These are phyloP conservation scores for Malurus elegans DNA, from an alignment of 2,113 vertebrate genomes.

Conservation along the genomic window DNA sequence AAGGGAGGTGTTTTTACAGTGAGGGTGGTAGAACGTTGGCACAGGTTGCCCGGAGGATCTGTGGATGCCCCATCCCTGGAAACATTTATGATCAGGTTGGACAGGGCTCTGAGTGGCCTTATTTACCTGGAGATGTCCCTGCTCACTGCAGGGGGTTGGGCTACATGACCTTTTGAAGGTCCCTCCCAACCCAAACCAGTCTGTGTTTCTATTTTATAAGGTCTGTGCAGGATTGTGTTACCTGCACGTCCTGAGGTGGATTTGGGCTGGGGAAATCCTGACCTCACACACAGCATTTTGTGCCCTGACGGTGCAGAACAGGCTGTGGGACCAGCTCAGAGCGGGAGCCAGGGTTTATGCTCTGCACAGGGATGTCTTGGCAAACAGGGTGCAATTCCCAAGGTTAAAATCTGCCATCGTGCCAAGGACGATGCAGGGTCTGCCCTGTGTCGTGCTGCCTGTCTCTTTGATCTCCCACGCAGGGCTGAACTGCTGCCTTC, in stretches of 20 bases:
- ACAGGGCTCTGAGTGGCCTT: neutral
- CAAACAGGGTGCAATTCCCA: neutral
- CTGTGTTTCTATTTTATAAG: neutral
- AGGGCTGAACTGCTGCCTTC: neutral
- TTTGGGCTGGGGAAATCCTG: neutral
- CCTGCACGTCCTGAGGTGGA: accelerated
- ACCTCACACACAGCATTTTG: neutral
- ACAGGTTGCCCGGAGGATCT: neutral
- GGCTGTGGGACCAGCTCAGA: neutral
- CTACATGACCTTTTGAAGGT: neutral
- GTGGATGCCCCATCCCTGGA: neutral
- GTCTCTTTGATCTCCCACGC: neutral
- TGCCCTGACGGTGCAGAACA: neutral
- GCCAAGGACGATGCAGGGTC: neutral
- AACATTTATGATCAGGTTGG: neutral
- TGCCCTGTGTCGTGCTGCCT: neutral
- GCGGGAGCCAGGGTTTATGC: neutral
- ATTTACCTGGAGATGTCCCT: neutral
- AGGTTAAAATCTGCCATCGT: neutral
- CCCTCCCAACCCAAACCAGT: neutral
- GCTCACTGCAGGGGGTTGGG: neutral
- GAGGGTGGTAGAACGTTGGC: neutral
- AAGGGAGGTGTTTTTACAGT: neutral
- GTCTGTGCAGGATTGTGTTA: accelerated
- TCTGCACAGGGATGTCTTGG: neutral